Percentiles rank a stretch among this genome's conserved stretches.
These are phyloP conservation scores for Palaemon carinicauda DNA, from an alignment of 1,140 invertebrate genomes.

Conservation along the genomic window DNA sequence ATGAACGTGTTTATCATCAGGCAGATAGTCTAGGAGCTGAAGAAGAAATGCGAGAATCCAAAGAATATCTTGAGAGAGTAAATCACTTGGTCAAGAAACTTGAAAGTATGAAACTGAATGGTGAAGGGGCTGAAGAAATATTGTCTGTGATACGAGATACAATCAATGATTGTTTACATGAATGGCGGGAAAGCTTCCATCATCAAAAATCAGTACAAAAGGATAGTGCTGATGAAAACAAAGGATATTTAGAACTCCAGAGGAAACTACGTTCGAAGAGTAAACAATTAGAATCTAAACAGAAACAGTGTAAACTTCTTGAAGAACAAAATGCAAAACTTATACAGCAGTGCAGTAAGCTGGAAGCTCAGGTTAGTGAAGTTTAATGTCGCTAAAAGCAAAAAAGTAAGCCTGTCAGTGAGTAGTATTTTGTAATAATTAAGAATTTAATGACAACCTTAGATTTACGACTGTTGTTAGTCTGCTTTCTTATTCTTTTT, in stretches of 20 bases:
- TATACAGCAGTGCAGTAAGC: background rate
- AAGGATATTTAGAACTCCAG: slow-evolving; percentile 29
- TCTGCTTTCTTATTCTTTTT: too few relatives aligned
- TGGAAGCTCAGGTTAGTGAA: slow-evolving; percentile 1
- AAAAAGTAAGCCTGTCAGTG: background rate
- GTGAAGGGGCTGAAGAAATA: slow-evolving; percentile 10
- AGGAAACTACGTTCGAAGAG: slow-evolving; percentile 5
- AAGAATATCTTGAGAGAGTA: slow-evolving; percentile 12
- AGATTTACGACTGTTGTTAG: too few relatives aligned
- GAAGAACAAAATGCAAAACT: slow-evolving; percentile 23
- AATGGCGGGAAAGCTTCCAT: slow-evolving; percentile 31
- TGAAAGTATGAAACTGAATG: background rate
- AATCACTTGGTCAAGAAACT: slow-evolving; percentile 15
- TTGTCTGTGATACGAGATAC: slow-evolving; percentile 15
- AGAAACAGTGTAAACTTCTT: slow-evolving; percentile 4
- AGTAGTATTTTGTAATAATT: too few relatives aligned
- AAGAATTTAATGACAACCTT: too few relatives aligned
- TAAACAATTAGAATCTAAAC: slow-evolving; percentile 21
- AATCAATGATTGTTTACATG: slow-evolving; percentile 16
- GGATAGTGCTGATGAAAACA: background rate
- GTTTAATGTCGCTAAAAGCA: background rate
- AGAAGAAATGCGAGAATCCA: background rate
- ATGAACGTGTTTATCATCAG: too few relatives aligned
- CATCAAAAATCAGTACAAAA: background rate
- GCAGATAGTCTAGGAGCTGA: too few relatives aligned